phyloP scores from a whole-genome alignment of 2,888 invertebrate genomes.

The Amiota minor region DNA sequence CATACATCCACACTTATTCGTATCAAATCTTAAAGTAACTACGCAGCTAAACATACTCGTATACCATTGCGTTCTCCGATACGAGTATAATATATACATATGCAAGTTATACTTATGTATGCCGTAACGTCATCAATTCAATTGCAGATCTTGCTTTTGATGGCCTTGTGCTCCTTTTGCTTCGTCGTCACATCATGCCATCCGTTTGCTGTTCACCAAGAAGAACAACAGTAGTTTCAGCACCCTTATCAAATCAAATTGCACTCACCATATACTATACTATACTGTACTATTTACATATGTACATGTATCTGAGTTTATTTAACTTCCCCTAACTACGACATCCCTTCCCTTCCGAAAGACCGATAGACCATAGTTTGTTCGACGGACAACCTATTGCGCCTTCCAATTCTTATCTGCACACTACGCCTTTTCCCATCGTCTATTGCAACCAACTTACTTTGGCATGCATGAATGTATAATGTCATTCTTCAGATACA shows the following conservation, averaged over 20 bases:
- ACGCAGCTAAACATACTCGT: too few species aligned
- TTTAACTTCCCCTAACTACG: neutral
- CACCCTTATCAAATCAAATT: slow-evolving; percentile 13
- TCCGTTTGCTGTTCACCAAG: too few species aligned
- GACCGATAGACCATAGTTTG: too few species aligned
- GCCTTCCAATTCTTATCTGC: neutral
- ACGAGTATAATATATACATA: too few species aligned
- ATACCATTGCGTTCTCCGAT: too few species aligned
- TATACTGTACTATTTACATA: neutral
- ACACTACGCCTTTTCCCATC: neutral
- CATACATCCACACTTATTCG: too few species aligned
- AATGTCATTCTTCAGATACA: slow-evolving; percentile 1
- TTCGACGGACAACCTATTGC: neutral
- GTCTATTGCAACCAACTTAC: slow-evolving; percentile 1
- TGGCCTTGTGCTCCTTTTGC: slow-evolving; percentile 12
- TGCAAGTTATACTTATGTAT: too few species aligned
- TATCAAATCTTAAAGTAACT: too few species aligned
- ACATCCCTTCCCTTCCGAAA: neutral
- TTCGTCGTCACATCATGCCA: neutral
- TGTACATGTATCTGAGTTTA: neutral
- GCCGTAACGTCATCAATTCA: neutral
- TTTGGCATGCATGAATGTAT: neutral
- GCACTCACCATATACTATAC: neutral
- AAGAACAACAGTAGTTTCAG: neutral
- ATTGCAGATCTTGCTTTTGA: slow-evolving; percentile 10